Conservation (phyloP, 2,888 invertebrate genomes). For the Eustalomyia histrio region DNA sequence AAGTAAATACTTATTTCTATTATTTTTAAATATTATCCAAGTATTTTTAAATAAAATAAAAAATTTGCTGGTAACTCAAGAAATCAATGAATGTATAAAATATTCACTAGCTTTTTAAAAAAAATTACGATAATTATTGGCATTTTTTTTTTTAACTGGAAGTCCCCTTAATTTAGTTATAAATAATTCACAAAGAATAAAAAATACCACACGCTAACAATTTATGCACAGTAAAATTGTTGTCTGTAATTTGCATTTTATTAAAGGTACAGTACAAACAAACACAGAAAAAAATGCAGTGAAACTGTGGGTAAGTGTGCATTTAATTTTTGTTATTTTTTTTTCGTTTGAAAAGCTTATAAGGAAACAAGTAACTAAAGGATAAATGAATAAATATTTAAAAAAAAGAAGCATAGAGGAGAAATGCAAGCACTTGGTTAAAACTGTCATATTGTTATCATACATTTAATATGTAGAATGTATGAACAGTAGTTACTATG, state of each 20-base stretch:
- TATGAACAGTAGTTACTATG: too few species aligned
- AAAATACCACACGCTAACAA: slow-evolving; percentile 32
- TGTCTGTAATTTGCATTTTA: slow-evolving; percentile 65
- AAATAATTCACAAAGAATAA: slow-evolving; percentile 61
- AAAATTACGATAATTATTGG: slow-evolving; percentile 46
- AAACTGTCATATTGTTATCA: slow-evolving; percentile 44
- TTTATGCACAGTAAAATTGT: slow-evolving; percentile 52
- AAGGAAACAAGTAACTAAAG: slow-evolving; percentile 26
- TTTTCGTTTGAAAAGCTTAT: not conserved
- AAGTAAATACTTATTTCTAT: too few species aligned
- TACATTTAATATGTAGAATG: not conserved
- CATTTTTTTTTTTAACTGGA: slow-evolving; percentile 33
- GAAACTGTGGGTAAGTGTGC: slow-evolving; percentile 16
- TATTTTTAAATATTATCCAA: too few species aligned
- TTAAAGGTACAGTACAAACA: slow-evolving; percentile 50
- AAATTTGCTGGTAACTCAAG: slow-evolving; percentile 48
- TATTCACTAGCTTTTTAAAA: slow-evolving; percentile 24
- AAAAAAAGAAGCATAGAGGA: slow-evolving; percentile 19
- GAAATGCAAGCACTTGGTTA: slow-evolving; percentile 40
- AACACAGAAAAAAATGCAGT: not conserved
- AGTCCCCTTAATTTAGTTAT: slow-evolving; percentile 58
- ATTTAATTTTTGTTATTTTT: not conserved
- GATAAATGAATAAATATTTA: slow-evolving; percentile 32
- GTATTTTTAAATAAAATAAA: too few species aligned
- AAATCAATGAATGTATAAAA: slow-evolving; percentile 46